Base-by-base conservation (phyloP, 2,888 invertebrate genomes). In the Glaucopsyche alexis region DNA sequence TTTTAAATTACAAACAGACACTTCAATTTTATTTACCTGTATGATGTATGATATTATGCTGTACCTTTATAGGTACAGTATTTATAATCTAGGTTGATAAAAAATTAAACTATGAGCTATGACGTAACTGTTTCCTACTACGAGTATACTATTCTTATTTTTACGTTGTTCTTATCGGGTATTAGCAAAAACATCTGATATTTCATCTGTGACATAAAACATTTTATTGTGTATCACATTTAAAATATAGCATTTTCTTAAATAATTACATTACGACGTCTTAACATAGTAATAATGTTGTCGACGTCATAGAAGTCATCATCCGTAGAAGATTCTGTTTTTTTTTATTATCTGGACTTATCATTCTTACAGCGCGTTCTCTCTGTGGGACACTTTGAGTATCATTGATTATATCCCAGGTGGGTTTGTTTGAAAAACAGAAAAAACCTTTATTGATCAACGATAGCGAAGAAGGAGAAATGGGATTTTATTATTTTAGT, bases 381-480 rank as follows among this genome's bases (percentile, higher is more conserved):
- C 66, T 45, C 67, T 5, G 67, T 19, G 67, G 67, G 45, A 42
- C 19, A 67, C 67, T 67, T 42, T 19, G 45, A 42, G 45, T 45
- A 45, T 16, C 67, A 45, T 45, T 67, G 42, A 67, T 67, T 67
- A 45, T 45, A 45, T 67, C 67, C 19, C 45, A 67, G 67, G 67
- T 67, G 67, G 19, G 14, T 45, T 42, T 8, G 67, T 67, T 42
- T 19, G 45, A 67, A 45, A 45, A 42, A 29, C 29, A 29, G 29
- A 13, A 60, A 60, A 66, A 67, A 67, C 45, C 42, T 67, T 14
- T 45, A 67, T 67, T 6, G 6, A 16, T 5, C 45, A 42, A 8
- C 45, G 45, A 67, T 40, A 40, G 16, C 40, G 13, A 64, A 7
- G 13, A 64, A 7, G 13, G 45, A 16, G 45, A 16, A 45, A 67